These are phyloP conservation scores for Eilema griseolum DNA, from an alignment of 2,888 invertebrate genomes.

Conservation along the genomic window DNA sequence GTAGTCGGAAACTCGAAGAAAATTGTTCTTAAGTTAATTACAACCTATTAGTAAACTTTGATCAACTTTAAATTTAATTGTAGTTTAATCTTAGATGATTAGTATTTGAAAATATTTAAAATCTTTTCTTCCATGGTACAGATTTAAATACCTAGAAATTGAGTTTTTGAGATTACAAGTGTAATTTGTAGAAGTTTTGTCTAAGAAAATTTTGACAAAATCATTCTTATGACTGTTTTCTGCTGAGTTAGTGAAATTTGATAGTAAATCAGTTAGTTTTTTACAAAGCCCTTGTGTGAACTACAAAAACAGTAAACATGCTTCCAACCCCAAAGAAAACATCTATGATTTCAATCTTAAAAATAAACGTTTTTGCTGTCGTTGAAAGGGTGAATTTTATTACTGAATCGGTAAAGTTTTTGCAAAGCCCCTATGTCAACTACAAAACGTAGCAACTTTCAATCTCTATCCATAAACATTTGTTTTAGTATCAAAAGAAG, in stretches of 20 bases:
- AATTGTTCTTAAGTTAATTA: slow-evolving; percentile 19
- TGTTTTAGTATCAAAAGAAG: background rate
- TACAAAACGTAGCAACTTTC: background rate
- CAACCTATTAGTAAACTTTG: slow-evolving; percentile 19
- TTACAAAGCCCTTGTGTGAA: background rate
- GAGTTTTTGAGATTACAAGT: no score
- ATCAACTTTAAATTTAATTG: slow-evolving; percentile 22
- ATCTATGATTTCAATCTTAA: background rate
- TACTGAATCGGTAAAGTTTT: background rate
- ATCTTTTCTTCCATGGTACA: background rate
- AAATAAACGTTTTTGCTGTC: background rate
- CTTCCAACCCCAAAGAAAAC: background rate
- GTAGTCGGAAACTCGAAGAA: slow-evolving; percentile 2
- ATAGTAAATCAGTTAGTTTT: background rate
- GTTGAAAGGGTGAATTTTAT: background rate
- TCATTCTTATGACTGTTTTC: no score
- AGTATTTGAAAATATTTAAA: background rate
- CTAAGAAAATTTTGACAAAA: no score
- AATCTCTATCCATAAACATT: slow-evolving; percentile 1
- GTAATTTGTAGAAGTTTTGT: no score
- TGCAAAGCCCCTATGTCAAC: background rate
- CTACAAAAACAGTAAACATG: background rate
- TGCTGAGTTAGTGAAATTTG: no score
- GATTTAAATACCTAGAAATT: no score
- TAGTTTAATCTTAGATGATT: slow-evolving; percentile 1